Evolutionary conservation across 2,113 vertebrate genomes (phyloP).

Genomic region (Eurypyga helias): DNA sequence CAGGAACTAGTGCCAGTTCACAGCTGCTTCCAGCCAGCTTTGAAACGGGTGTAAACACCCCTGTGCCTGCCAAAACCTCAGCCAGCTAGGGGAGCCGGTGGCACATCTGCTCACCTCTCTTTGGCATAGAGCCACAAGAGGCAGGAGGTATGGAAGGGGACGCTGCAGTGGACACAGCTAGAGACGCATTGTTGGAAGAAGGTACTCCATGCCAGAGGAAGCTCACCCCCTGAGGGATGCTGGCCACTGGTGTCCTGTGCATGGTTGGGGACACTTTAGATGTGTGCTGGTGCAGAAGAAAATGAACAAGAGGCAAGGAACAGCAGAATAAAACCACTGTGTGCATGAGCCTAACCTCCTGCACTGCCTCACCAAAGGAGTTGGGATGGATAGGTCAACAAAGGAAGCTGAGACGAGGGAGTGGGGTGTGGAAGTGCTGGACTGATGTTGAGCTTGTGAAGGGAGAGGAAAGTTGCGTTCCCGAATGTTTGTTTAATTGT

Average conservation of each 20-base stretch:
- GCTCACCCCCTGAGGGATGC: fast-evolving
- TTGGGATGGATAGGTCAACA: not conserved
- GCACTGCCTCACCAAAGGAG: not conserved
- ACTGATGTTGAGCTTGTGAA: not conserved
- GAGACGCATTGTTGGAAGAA: not conserved
- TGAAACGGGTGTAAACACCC: not conserved
- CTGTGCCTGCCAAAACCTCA: too few relatives aligned
- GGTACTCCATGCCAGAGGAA: not conserved
- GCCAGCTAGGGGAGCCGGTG: not conserved
- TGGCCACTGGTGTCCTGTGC: fast-evolving
- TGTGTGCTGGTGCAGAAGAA: not conserved
- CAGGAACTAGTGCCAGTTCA: not conserved
- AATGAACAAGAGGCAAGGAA: not conserved
- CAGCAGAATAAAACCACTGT: not conserved
- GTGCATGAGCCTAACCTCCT: not conserved
- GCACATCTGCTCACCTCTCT: not conserved
- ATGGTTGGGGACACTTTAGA: too few relatives aligned
- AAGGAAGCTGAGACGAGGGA: not conserved
- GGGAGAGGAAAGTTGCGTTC: not conserved
- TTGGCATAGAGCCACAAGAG: not conserved
- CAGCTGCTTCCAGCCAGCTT: not conserved
- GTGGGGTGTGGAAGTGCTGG: not conserved
- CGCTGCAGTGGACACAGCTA: not conserved
- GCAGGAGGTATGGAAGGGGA: not conserved
- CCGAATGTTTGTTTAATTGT: not conserved